phyloP scores from a whole-genome alignment of 2,113 vertebrate genomes.

The Oryctolagus cuniculus region DNA sequence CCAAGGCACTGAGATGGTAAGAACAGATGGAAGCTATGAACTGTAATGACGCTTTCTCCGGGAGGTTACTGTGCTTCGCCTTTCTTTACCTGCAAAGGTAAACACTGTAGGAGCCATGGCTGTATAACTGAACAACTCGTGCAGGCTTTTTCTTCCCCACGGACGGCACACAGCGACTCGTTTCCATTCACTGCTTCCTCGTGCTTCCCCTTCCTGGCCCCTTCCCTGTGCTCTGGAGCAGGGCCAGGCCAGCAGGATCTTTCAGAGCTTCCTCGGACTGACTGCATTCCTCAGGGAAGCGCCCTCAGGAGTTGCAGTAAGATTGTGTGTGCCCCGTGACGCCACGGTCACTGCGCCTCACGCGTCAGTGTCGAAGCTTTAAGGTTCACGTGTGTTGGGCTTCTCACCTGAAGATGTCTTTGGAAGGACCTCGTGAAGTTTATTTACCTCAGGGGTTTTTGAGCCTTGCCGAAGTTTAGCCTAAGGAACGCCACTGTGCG shows the following conservation, averaged over 20 bases:
- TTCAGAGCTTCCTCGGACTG: not conserved
- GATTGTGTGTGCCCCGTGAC: not conserved
- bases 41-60: not conserved
- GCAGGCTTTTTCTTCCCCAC: not conserved
- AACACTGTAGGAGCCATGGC: not conserved
- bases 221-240: not conserved
- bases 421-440: not conserved
- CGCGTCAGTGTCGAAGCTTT: slow-evolving; percentile 40
- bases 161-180: too few species aligned
- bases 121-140: not conserved
- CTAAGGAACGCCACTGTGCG: not conserved
- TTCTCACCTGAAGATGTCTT: slow-evolving; percentile 13
- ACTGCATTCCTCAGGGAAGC: not conserved
- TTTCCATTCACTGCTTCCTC: not conserved
- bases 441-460: slow-evolving; percentile 19
- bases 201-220: not conserved
- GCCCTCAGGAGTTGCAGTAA: not conserved
- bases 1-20: not conserved
- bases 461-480: slow-evolving; percentile 28
- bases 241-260: not conserved
- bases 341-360: not conserved
- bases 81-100: not conserved
- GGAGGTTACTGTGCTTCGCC: not conserved
- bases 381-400: not conserved
- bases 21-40: not conserved